These are phyloP conservation scores for Acleris sparsana DNA, from an alignment of 2,888 invertebrate genomes.

Conservation along the genomic window DNA sequence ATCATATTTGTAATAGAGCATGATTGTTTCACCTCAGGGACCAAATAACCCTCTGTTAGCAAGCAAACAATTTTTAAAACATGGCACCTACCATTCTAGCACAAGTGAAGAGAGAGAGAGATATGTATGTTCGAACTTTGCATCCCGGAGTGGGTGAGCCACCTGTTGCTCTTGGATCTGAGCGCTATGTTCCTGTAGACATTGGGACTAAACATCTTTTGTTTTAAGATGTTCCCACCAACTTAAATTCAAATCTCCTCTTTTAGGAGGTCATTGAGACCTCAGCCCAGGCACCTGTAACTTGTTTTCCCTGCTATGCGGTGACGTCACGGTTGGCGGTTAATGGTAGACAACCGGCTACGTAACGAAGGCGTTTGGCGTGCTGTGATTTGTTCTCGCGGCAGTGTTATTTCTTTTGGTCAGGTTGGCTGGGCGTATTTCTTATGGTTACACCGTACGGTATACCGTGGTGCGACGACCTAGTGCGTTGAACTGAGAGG, in stretches of 20 bases:
- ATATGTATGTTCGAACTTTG: too few species aligned
- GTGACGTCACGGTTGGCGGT: constrained; percentile 71
- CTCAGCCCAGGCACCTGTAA: constrained; percentile 67
- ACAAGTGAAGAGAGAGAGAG: too few species aligned
- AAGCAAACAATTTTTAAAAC: too few species aligned
- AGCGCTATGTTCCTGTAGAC: too few species aligned
- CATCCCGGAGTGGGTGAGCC: too few species aligned
- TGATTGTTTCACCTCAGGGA: too few species aligned
- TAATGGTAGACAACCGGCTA: constrained; percentile 58
- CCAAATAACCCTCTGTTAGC: too few species aligned
- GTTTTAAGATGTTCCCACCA: not conserved
- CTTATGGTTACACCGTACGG: constrained; percentile 76
- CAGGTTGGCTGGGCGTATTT: constrained; percentile 67
- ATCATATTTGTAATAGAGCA: too few species aligned
- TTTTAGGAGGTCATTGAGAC: constrained; percentile 60
- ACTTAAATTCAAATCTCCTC: constrained; percentile 34
- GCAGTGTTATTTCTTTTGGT: constrained; percentile 60
- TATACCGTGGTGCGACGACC: constrained; percentile 76
- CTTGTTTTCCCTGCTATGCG: constrained; percentile 68
- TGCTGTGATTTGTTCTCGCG: constrained; percentile 53
- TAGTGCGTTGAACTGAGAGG: constrained; percentile 76
- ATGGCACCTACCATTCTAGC: too few species aligned
- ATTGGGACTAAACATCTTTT: constrained; percentile 5
- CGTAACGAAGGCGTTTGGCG: constrained; percentile 59
- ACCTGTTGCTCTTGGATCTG: too few species aligned